Conservation (phyloP, 2,797 vertebrate species). For the Apogon hyalosoma region DNA sequence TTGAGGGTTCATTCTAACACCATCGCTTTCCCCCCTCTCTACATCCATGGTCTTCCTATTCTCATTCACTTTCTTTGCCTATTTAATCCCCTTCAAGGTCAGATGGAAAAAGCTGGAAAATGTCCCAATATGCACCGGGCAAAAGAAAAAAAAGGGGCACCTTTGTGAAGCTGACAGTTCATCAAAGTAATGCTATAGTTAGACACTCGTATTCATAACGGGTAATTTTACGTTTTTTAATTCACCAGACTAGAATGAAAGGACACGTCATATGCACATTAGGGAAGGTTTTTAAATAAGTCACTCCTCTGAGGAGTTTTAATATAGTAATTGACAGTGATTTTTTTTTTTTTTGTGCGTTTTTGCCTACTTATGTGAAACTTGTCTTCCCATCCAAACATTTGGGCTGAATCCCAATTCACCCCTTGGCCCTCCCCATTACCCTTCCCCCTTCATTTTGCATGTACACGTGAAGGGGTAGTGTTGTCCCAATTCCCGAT, state of each 20-base stretch:
- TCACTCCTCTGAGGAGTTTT: too few species aligned
- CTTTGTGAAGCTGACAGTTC: slow-evolving; percentile 13
- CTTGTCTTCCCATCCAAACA: slow-evolving; percentile 52
- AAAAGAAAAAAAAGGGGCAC: slow-evolving; percentile 30
- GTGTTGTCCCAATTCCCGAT: too few species aligned
- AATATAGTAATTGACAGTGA: slow-evolving; percentile 33
- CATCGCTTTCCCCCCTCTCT: slow-evolving; percentile 14
- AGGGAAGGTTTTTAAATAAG: slow-evolving; percentile 5
- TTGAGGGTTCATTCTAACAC: slow-evolving; percentile 26
- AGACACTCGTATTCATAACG: slow-evolving; percentile 11
- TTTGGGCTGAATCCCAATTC: slow-evolving; percentile 19
- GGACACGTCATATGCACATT: not conserved
- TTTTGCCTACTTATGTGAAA: slow-evolving; percentile 6
- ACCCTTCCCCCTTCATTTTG: too few species aligned
- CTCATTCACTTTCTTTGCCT: slow-evolving; percentile 27
- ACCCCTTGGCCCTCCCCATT: too few species aligned
- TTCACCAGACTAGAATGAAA: slow-evolving; percentile 23
- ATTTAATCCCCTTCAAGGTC: slow-evolving; percentile 46
- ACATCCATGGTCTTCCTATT: not conserved
- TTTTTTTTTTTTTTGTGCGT: slow-evolving; percentile 7
- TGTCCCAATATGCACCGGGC: slow-evolving; percentile 7
- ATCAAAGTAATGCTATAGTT: slow-evolving; percentile 32
- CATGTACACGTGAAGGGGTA: too few species aligned
- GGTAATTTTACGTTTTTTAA: slow-evolving; percentile 12
- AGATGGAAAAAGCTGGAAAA: slow-evolving; percentile 7